A percentile compares a stretch with the other conserved stretches of the same genome.
Evolutionary conservation across 2,797 vertebrate genomes (phyloP).

Genomic region (Crocidura indochinensis): DNA sequence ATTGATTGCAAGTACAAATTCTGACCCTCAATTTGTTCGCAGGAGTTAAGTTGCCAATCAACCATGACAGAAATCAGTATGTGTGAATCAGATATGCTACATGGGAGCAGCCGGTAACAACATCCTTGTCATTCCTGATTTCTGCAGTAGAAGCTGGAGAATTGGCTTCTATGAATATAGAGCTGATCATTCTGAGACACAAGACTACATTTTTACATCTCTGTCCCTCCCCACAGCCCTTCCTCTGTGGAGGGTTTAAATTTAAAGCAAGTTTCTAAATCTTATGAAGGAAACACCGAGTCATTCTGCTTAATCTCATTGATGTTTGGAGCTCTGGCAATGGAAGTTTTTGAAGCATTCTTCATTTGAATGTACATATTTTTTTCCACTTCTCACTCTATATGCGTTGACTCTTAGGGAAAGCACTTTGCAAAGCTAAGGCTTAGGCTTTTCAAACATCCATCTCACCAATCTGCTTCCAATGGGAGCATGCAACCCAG

Average conservation of each 20-base stretch:
- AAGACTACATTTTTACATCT: background rate
- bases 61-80: conserved; percentile 40
- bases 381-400: conserved; percentile 51
- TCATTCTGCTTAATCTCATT: conserved; percentile 37
- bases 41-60: conserved; percentile 27
- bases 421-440: conserved; percentile 26
- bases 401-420: conserved; percentile 64
- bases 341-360: conserved; percentile 19
- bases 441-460: conserved; percentile 53
- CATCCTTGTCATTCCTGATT: background rate
- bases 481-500: conserved; percentile 54
- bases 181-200: background rate
- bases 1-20: conserved; percentile 48
- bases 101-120: background rate
- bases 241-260: background rate
- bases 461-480: conserved; percentile 68
- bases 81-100: background rate
- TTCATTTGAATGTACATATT: conserved; percentile 31
- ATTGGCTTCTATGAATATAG: background rate
- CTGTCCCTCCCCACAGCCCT: too few relatives aligned
- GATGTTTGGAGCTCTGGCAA: background rate
- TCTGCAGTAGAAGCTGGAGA: background rate
- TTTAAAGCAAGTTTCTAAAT: conserved; percentile 36
- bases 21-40: conserved; percentile 10
- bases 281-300: conserved; percentile 37